Conservation (phyloP, 2,113 vertebrate genomes). For the Thinocorus orbignyianus region DNA sequence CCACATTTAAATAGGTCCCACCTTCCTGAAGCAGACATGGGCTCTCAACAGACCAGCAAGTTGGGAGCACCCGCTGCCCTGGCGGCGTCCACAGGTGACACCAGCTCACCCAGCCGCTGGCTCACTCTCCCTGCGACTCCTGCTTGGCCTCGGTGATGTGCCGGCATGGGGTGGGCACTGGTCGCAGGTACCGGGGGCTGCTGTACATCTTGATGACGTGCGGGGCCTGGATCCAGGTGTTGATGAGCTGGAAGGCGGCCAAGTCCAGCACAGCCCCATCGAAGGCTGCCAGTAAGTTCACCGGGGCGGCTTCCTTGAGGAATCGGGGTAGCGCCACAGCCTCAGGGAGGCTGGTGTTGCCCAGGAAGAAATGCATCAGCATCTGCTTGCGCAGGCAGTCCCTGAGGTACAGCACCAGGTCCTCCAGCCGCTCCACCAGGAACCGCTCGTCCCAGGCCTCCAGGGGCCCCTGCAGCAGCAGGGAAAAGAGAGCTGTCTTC, state of each 20-base stretch:
- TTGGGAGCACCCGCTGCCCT: fast-evolving
- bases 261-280: slow-evolving; percentile 70
- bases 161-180: background rate
- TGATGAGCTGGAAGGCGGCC: slow-evolving; percentile 70
- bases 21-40: fast-evolving
- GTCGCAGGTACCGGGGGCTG: slow-evolving; percentile 50
- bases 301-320: slow-evolving; percentile 71
- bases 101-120: fast-evolving
- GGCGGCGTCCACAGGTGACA: fast-evolving
- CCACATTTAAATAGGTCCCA: background rate
- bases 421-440: slow-evolving; percentile 79
- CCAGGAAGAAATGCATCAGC: slow-evolving; percentile 83
- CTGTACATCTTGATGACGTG: slow-evolving; percentile 77
- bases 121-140: background rate
- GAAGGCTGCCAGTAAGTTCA: slow-evolving; percentile 79
- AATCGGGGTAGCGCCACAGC: slow-evolving; percentile 78
- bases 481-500: slow-evolving; percentile 80
- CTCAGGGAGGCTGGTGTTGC: slow-evolving; percentile 67
- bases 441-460: slow-evolving; percentile 79
- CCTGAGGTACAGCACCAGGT: slow-evolving; percentile 77
- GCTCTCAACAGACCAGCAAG: fast-evolving
- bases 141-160: background rate
- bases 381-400: slow-evolving; percentile 73
- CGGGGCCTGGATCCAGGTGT: slow-evolving; percentile 80
- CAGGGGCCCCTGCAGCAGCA: slow-evolving; percentile 72